phyloP scores from a whole-genome alignment of 2,113 vertebrate species.

The Pandion haliaetus region DNA sequence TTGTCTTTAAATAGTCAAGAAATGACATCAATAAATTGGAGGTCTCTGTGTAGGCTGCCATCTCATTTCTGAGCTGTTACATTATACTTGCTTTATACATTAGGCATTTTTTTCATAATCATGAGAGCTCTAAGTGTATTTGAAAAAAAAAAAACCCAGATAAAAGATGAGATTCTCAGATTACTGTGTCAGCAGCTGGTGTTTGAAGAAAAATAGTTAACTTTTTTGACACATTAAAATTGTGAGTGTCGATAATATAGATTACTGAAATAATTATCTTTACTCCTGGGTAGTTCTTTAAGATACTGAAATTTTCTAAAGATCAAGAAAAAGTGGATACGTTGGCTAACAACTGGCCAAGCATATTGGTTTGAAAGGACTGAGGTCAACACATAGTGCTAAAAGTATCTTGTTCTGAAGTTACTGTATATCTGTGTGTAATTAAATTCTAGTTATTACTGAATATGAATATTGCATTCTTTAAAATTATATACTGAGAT shows the following conservation, averaged over 20 bases:
- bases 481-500: neutral
- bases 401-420: neutral
- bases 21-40: neutral
- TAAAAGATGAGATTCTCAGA: neutral
- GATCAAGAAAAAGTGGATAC: neutral
- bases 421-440: neutral
- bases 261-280: neutral
- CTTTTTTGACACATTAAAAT: neutral
- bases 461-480: neutral
- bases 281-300: neutral
- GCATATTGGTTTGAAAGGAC: neutral
- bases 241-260: neutral
- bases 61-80: neutral
- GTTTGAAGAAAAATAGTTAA: neutral
- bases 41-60: neutral
- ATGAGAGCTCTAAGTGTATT: neutral
- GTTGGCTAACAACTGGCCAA: neutral
- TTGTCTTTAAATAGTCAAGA: neutral
- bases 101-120: neutral
- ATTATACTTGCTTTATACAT: neutral
- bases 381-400: neutral
- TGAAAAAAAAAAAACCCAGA: neutral
- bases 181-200: neutral
- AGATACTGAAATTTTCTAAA: neutral
- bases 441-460: neutral